These are phyloP conservation scores for Syngnathus acus DNA, from an alignment of 2,797 vertebrate genomes.

Conservation along the genomic window DNA sequence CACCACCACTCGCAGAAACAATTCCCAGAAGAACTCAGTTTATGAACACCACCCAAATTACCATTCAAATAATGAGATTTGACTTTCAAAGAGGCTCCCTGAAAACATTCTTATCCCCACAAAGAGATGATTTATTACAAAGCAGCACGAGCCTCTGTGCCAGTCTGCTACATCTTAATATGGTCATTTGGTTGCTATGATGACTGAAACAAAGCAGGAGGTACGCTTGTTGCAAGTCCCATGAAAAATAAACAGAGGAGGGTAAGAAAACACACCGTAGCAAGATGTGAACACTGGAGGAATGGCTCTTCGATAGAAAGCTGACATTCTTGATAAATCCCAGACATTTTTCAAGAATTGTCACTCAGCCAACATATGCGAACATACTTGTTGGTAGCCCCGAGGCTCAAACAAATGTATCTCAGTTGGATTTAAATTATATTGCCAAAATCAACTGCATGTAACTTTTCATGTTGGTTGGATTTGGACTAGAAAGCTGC, in stretches of 20 bases:
- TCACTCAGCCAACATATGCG: background rate
- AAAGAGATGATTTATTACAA: conserved; percentile 3
- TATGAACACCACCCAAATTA: background rate
- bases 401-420: conserved; percentile 2
- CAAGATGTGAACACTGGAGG: conserved; percentile 8
- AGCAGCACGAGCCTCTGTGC: background rate
- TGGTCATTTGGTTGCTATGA: conserved; percentile 33
- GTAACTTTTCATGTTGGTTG: conserved; percentile 60
- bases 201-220: conserved; percentile 28
- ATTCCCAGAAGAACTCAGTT: background rate
- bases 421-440: conserved; percentile 51
- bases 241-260: conserved; percentile 46
- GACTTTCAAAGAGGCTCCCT: background rate
- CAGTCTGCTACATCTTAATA: conserved; percentile 24
- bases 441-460: conserved; percentile 41
- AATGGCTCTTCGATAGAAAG: background rate
- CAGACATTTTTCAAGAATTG: background rate
- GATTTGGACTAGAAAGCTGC: conserved; percentile 56
- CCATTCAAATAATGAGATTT: background rate
- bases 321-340: background rate
- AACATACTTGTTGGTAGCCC: background rate
- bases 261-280: conserved; percentile 26
- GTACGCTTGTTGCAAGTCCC: conserved; percentile 21
- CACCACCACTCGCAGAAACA: background rate
- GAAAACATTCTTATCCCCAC: conserved; percentile 1